These are phyloP conservation scores for Poeciliopsis gracilis DNA, from an alignment of 2,797 vertebrate species.

Conservation along the genomic window DNA sequence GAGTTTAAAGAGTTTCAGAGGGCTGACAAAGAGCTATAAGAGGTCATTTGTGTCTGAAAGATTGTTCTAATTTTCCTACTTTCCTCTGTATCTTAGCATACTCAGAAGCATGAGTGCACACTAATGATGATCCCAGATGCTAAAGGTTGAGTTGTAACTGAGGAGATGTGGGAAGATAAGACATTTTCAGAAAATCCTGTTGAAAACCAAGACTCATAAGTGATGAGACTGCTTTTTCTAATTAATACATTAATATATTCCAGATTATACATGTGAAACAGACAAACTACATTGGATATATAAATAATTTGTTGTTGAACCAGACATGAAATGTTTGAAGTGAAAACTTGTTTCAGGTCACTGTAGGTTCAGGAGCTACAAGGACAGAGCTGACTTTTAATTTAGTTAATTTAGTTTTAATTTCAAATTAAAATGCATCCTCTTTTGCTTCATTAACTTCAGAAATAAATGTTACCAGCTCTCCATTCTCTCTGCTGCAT, in stretches of 20 bases:
- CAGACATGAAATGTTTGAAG: not conserved
- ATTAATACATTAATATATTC: not conserved
- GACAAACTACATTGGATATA: not conserved
- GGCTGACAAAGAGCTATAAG: slow-evolving; percentile 25
- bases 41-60: slow-evolving; percentile 9
- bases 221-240: not conserved
- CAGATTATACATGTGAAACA: not conserved
- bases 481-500: slow-evolving; percentile 14
- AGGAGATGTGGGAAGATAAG: slow-evolving; percentile 23
- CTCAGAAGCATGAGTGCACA: slow-evolving; percentile 41
- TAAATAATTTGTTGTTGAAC: not conserved
- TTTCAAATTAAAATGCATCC: slow-evolving; percentile 13
- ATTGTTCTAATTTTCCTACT: slow-evolving; percentile 6
- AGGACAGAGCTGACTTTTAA: slow-evolving; percentile 16
- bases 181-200: slow-evolving; percentile 6
- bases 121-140: slow-evolving; percentile 51
- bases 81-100: slow-evolving; percentile 5
- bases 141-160: slow-evolving; percentile 28
- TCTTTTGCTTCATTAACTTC: slow-evolving; percentile 31
- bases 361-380: slow-evolving; percentile 4
- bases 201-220: not conserved
- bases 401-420: slow-evolving; percentile 3
- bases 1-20: slow-evolving; percentile 10
- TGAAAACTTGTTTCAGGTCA: slow-evolving; percentile 2
- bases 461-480: slow-evolving; percentile 1